phyloP scores from a whole-genome alignment of 2,113 vertebrate species.

The Alosa alosa region DNA sequence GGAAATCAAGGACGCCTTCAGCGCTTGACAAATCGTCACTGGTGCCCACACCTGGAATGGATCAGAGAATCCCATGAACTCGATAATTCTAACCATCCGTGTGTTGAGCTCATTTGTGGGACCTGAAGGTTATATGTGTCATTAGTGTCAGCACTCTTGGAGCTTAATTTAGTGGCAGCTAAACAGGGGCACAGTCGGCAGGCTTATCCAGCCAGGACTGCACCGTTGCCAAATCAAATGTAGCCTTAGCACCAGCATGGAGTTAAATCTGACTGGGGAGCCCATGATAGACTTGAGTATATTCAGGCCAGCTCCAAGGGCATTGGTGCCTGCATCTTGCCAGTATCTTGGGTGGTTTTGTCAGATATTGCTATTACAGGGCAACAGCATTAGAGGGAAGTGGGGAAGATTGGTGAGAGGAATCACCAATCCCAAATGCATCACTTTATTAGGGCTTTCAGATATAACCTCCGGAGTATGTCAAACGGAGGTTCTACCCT shows the following conservation, averaged over 20 bases:
- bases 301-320: neutral
- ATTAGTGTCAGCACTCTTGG: constrained; percentile 6
- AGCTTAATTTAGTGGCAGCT: neutral
- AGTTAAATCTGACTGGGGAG: neutral
- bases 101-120: neutral
- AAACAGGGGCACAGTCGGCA: neutral
- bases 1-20: constrained; percentile 28
- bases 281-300: neutral
- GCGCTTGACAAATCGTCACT: constrained; percentile 28
- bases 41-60: constrained; percentile 22
- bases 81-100: neutral
- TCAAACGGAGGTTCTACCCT: no score
- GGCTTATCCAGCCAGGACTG: neutral
- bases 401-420: no score
- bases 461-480: no score
- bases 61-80: constrained; percentile 7
- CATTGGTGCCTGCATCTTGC: neutral
- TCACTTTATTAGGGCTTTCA: no score
- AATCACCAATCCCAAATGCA: no score
- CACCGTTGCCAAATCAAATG: neutral
- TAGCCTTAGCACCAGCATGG: neutral
- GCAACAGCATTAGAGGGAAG: no score
- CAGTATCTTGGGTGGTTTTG: neutral
- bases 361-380: neutral
- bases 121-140: neutral